Evolutionary conservation across 2,888 invertebrate genomes (phyloP).

Genomic region (Athalia cordata): DNA sequence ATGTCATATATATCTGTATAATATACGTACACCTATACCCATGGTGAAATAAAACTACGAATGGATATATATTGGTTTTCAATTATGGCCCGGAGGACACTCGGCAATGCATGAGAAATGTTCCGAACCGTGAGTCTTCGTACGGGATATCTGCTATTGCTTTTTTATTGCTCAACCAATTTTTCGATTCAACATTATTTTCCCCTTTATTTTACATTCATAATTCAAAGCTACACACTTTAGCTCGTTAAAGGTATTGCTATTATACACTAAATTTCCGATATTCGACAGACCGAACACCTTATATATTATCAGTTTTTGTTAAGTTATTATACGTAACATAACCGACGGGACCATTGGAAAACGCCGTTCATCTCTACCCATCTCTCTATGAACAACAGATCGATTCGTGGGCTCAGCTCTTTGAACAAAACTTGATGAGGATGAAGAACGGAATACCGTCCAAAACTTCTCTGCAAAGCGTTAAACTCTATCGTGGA

Average conservation of each 20-base stretch:
- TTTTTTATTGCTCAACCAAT: neutral
- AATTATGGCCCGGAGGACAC: slow-evolving; percentile 35
- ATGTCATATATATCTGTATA: neutral
- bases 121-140: slow-evolving; percentile 12
- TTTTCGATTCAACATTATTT: slow-evolving; percentile 21
- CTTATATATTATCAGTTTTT: slow-evolving; percentile 8
- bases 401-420: slow-evolving; percentile 16
- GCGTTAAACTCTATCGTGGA: neutral
- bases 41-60: slow-evolving; percentile 39
- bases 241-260: neutral
- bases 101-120: slow-evolving; percentile 42
- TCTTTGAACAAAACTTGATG: slow-evolving; percentile 28
- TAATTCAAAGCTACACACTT: slow-evolving; percentile 21
- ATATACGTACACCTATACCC: slow-evolving; percentile 13
- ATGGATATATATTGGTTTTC: slow-evolving; percentile 39
- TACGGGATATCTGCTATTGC: slow-evolving; percentile 4
- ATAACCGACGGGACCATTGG: neutral
- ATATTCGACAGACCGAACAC: slow-evolving; percentile 26
- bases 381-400: neutral
- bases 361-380: neutral
- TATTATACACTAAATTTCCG: slow-evolving; percentile 2
- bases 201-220: slow-evolving; percentile 39
- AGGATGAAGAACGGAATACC: slow-evolving; percentile 30
- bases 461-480: slow-evolving; percentile 7
- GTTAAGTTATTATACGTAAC: slow-evolving; percentile 3